phyloP scores from a whole-genome alignment of 2,888 invertebrate species.

The Cephalotes varians region DNA sequence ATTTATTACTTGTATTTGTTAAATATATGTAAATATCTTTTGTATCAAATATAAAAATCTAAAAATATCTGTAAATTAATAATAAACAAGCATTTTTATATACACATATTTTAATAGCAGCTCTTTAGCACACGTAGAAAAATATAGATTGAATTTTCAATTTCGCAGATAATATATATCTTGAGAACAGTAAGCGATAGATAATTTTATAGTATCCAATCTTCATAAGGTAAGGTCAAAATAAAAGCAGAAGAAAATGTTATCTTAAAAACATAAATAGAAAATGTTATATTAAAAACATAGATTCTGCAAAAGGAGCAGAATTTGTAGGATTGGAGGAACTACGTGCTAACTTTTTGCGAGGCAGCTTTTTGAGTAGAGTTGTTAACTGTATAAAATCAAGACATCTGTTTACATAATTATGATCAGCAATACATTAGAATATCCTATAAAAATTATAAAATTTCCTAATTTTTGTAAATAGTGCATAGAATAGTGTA shows the following conservation, averaged over 20 bases:
- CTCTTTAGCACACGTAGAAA: slow-evolving; percentile 4
- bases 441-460: slow-evolving; percentile 91
- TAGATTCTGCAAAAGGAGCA: slow-evolving; percentile 98
- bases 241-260: too few relatives aligned
- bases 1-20: slow-evolving; percentile 13
- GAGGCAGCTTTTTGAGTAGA: slow-evolving; percentile 96
- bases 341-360: slow-evolving; percentile 97
- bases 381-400: slow-evolving; percentile 95
- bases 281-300: slow-evolving; percentile 92
- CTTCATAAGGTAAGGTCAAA: too few relatives aligned
- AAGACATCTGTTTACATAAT: slow-evolving; percentile 93
- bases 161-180: background rate
- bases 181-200: background rate
- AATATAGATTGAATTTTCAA: background rate
- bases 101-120: background rate
- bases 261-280: too few relatives aligned
- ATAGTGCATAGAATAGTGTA: background rate
- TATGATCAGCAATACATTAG: slow-evolving; percentile 99
- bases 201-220: too few relatives aligned
- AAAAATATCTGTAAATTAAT: slow-evolving; percentile 3
- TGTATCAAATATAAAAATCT: slow-evolving; percentile 16
- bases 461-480: slow-evolving; percentile 23
- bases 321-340: slow-evolving; percentile 99
- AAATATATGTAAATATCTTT: slow-evolving; percentile 21
- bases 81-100: slow-evolving; percentile 17